phyloP scores from a whole-genome alignment of 2,888 invertebrate species.

The Onchidella celtica region DNA sequence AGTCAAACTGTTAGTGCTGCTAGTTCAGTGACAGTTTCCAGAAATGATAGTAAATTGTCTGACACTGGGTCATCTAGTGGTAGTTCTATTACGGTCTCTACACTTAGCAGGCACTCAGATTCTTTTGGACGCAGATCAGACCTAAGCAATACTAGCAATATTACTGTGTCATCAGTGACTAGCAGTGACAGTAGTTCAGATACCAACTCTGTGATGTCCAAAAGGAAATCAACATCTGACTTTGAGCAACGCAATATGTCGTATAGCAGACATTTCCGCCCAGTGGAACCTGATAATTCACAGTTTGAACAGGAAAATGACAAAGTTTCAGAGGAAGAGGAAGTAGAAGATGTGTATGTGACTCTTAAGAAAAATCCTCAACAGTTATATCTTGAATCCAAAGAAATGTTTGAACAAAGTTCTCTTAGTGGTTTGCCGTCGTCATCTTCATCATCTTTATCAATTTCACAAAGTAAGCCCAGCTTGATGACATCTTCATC shows the following conservation, averaged over 20 bases:
- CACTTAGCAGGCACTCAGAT: slow-evolving; percentile 38
- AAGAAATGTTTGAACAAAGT: slow-evolving; percentile 44
- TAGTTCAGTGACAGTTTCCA: background rate
- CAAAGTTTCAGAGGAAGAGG: background rate
- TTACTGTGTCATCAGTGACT: slow-evolving; percentile 33
- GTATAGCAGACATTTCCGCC: slow-evolving; percentile 20
- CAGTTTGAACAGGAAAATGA: background rate
- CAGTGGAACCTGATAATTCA: background rate
- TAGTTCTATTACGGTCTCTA: slow-evolving; percentile 25
- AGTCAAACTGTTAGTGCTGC: slow-evolving; percentile 4
- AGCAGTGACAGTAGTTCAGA: slow-evolving; percentile 31
- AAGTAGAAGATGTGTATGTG: background rate
- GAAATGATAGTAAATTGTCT: slow-evolving; percentile 24
- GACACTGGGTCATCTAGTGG: slow-evolving; percentile 42
- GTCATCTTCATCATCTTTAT: background rate
- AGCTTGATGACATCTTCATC: background rate
- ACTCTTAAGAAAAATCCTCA: slow-evolving; percentile 32
- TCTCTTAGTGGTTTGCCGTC: background rate
- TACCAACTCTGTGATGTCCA: background rate
- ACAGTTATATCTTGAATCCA: slow-evolving; percentile 41
- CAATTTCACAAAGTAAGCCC: background rate
- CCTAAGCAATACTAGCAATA: slow-evolving; percentile 23
- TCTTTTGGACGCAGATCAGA: slow-evolving; percentile 23
- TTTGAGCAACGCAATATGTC: background rate
- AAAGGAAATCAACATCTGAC: background rate